Percentiles rank a stretch among this genome's conserved stretches.
Evolutionary conservation across 1,140 invertebrate species (phyloP).

Genomic region (Penaeus chinensis): DNA sequence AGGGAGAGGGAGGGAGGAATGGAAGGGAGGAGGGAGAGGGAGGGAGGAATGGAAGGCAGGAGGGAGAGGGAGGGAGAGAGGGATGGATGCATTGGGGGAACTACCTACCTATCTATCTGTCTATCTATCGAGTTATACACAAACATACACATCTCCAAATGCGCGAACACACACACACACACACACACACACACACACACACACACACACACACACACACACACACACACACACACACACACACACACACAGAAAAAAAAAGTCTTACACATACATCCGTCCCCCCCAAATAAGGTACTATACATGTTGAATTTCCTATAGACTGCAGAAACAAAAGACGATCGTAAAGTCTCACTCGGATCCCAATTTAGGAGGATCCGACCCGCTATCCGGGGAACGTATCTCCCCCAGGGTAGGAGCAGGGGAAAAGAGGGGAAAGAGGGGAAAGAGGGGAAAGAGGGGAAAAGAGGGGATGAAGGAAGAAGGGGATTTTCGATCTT

Average conservation of each 20-base stretch:
- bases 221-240: too few relatives aligned
- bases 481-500: background rate
- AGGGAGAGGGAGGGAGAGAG: background rate
- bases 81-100: background rate
- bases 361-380: background rate
- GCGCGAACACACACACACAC: too few relatives aligned
- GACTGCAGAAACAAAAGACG: background rate
- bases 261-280: too few relatives aligned
- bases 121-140: too few relatives aligned
- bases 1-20: background rate
- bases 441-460: background rate
- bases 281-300: too few relatives aligned
- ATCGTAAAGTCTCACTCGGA: conserved; percentile 7
- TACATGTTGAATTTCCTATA: too few relatives aligned
- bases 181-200: too few relatives aligned
- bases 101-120: too few relatives aligned
- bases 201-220: too few relatives aligned
- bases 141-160: too few relatives aligned
- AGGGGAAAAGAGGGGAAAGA: background rate
- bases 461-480: background rate
- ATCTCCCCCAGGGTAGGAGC: background rate
- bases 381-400: background rate
- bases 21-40: background rate
- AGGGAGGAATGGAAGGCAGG: too few relatives aligned
- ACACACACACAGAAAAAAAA: too few relatives aligned